Percentiles rank a stretch among this genome's conserved stretches.
These are phyloP conservation scores for Zele albiditarsus DNA, from an alignment of 2,888 invertebrate genomes.

Conservation along the genomic window DNA sequence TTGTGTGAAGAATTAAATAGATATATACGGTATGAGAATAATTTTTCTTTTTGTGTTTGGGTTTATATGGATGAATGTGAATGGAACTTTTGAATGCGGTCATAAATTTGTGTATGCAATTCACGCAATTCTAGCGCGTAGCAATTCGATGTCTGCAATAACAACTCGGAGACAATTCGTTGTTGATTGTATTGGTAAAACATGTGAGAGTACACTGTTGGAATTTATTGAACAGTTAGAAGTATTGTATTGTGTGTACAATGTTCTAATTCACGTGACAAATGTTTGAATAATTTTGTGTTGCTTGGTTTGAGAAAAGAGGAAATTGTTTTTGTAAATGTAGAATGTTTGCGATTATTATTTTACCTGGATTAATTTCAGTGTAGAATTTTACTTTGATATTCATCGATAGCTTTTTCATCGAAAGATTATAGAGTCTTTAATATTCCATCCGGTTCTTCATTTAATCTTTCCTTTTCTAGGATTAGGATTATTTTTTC, in stretches of 20 bases:
- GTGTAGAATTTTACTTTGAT: too few species aligned
- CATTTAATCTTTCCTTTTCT: too few species aligned
- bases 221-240: slow-evolving; percentile 24
- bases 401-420: too few species aligned
- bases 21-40: not conserved
- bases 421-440: too few species aligned
- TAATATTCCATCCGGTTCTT: too few species aligned
- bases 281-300: too few species aligned
- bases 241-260: not conserved
- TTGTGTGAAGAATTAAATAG: not conserved
- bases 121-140: slow-evolving; percentile 48
- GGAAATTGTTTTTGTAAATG: too few species aligned
- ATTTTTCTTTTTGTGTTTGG: not conserved
- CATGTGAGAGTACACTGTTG: not conserved
- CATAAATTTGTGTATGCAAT: slow-evolving; percentile 42
- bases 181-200: not conserved
- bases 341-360: too few species aligned
- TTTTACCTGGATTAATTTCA: too few species aligned
- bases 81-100: not conserved
- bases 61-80: slow-evolving; percentile 19
- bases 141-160: slow-evolving; percentile 45
- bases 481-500: too few species aligned
- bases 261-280: not conserved
- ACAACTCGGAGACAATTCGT: slow-evolving; percentile 23
- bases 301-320: too few species aligned